Conservation (phyloP, 2,888 invertebrate species). For the Ischnus inquisitorius region DNA sequence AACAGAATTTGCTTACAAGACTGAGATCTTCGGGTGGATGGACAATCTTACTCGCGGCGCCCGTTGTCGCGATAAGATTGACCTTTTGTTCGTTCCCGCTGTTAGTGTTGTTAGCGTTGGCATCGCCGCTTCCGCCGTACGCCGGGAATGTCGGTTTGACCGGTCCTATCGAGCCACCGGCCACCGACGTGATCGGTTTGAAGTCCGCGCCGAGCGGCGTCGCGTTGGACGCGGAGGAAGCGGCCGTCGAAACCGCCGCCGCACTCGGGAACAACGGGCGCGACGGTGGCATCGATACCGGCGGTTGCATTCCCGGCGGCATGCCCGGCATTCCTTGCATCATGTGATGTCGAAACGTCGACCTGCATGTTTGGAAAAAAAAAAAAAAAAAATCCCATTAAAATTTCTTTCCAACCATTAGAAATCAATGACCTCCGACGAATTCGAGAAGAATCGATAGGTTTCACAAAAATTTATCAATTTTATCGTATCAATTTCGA, state of each 20-base stretch:
- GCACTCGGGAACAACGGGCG: conserved; percentile 95
- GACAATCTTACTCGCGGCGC: conserved; percentile 95
- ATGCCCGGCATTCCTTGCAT: conserved; percentile 86
- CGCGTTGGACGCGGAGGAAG: conserved; percentile 85
- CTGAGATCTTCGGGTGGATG: conserved; percentile 98
- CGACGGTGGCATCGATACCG: conserved; percentile 85
- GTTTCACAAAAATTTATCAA: not conserved
- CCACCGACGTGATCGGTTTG: conserved; percentile 87
- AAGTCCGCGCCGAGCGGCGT: conserved; percentile 88
- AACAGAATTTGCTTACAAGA: conserved; percentile 84
- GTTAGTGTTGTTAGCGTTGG: conserved; percentile 81
- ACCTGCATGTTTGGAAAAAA: conserved; percentile 22
- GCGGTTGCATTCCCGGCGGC: conserved; percentile 85
- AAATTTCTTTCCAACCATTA: conserved; percentile 46
- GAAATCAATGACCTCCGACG: not conserved
- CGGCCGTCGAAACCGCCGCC: conserved; percentile 87
- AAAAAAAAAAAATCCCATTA: conserved; percentile 35
- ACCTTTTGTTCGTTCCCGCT: conserved; percentile 86
- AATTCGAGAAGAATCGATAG: conserved; percentile 1
- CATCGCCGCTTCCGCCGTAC: conserved; percentile 87
- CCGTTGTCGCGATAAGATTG: conserved; percentile 91
- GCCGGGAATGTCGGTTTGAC: conserved; percentile 93
- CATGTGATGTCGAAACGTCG: conserved; percentile 79
- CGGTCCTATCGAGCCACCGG: conserved; percentile 84
- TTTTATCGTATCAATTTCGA: too few relatives aligned